A percentile compares a stretch with the other conserved stretches of the same genome.
These are phyloP conservation scores for human DNA, from an alignment of 2,113 vertebrate species.

Conservation along the genomic window DNA sequence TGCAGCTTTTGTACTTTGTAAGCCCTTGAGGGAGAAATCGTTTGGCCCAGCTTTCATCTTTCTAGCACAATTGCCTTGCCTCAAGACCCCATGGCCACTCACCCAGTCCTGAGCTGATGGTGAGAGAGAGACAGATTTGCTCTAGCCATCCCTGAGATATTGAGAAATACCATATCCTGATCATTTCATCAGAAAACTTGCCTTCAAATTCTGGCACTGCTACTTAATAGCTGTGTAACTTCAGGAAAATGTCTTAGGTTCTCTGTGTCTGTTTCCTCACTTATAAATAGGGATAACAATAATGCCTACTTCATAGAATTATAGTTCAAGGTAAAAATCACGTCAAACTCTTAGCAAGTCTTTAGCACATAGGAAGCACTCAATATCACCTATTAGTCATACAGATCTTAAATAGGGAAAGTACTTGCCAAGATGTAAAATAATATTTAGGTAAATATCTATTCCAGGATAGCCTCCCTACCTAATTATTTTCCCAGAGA, in stretches of 20 bases:
- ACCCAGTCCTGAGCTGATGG: not conserved
- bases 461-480: not conserved
- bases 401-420: constrained; percentile 2
- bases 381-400: not conserved
- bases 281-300: not conserved
- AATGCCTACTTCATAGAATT: not conserved
- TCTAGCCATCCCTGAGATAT: not conserved
- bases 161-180: not conserved
- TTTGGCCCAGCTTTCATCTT: not conserved
- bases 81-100: not conserved
- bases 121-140: not conserved
- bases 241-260: constrained; percentile 2
- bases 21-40: not conserved
- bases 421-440: not conserved
- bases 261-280: not conserved
- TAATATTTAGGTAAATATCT: constrained; percentile 8
- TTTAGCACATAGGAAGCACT: not conserved
- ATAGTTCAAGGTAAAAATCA: not conserved
- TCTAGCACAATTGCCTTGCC: not conserved
- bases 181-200: not conserved
- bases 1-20: not conserved
- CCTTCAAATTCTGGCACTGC: not conserved
- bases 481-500: not conserved
- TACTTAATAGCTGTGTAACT: not conserved
- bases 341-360: not conserved